Evolutionary conservation across 2,888 invertebrate genomes (phyloP), one percentile per base, ranked within the genome.

Genomic region (Hypena proboscidalis): DNA sequence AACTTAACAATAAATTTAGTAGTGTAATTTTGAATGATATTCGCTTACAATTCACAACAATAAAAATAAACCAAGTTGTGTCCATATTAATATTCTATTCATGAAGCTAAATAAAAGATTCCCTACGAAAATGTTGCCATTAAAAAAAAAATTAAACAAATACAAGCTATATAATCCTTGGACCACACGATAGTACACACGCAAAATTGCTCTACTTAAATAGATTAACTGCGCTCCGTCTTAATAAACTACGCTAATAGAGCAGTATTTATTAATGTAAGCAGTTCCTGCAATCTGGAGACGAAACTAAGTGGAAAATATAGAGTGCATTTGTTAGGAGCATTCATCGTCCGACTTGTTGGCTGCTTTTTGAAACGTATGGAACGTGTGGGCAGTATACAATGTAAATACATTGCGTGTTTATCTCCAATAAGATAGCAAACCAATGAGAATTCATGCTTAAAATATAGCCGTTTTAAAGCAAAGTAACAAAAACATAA

Each of bases 211-310:
- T 65, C 52, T 39, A 58, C 54, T 59, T 53, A 38, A 37, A 51
- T 43, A 46, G 42, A 61, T 53, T 58, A 41, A 43, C 41, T 41
- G 43, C 43, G 34, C 21, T 36, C 47, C 48, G 46, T 55, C 52
- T 50, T 59, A 54, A 61, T 68, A 60, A 70, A 69, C 49, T 29
- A 40, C 42, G 37, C 27, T 61, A 52, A 56, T 53, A 55, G 47
- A 53, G 49, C 54, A 40, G 56, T 66, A 59, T 67, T 62, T 64
- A 57, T 57, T 57, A 40, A 51, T 56, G 48, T 58, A 65, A 61
- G 60, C 60, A 59, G 50, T 50, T 59, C 35, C 38, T 23, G 49
- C 34, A 55, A 46, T 45, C 40, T 40, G 37, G 46, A 37, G 45
- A 42, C 31, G 51, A 37, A 31, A 38, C 37, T 51, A 49, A 49